A percentile compares a stretch with the other conserved stretches of the same genome.
phyloP scores from a whole-genome alignment of 2,888 invertebrate genomes.

The Mythimna vitellina region DNA sequence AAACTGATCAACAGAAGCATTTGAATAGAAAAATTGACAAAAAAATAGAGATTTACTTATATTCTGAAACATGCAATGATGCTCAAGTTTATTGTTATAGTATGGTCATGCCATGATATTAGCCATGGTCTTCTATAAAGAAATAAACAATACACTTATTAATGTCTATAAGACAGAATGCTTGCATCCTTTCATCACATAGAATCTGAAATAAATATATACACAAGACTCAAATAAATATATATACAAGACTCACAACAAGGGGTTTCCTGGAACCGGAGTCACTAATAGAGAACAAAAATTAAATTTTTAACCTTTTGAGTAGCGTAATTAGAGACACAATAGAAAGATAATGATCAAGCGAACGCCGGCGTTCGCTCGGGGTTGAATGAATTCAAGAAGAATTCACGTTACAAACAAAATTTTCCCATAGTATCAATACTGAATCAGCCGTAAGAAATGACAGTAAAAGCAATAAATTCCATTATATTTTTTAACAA shows the following conservation, averaged over 20 bases:
- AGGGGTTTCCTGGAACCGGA: background rate
- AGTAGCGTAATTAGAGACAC: too few species aligned
- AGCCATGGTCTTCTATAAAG: background rate
- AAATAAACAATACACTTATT: background rate
- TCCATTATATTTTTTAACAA: background rate
- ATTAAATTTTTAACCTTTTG: too few species aligned
- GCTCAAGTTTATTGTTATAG: background rate
- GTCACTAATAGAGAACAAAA: background rate
- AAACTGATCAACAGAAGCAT: constrained; percentile 1
- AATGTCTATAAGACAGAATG: background rate
- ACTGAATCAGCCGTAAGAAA: background rate
- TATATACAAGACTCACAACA: background rate
- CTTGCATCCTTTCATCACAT: background rate
- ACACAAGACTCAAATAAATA: background rate
- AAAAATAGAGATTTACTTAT: background rate
- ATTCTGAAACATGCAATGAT: background rate
- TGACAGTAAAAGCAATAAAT: background rate
- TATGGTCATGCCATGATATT: background rate
- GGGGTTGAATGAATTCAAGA: too few species aligned
- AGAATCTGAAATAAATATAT: background rate
- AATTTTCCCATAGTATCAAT: background rate
- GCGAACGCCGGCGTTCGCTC: too few species aligned
- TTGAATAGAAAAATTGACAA: background rate
- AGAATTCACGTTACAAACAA: background rate
- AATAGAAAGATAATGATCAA: too few species aligned